Evolutionary conservation across 2,888 invertebrate species (phyloP).

Genomic region (Antheraea yamamai): DNA sequence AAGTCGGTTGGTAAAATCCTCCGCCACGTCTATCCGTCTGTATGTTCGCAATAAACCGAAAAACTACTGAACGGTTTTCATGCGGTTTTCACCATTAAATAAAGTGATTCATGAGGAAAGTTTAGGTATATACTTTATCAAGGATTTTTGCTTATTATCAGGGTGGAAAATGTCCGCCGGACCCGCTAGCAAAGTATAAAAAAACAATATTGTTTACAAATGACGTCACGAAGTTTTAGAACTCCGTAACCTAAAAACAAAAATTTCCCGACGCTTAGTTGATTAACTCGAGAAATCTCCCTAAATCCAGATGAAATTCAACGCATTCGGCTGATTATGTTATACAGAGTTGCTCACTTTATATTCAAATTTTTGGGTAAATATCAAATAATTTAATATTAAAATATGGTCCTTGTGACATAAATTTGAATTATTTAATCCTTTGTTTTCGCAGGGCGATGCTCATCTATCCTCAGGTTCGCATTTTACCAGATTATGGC

Average conservation of each 20-base stretch:
- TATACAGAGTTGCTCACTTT: slow-evolving; percentile 8
- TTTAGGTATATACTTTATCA: no score
- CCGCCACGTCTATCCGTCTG: no score
- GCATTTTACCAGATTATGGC: not conserved
- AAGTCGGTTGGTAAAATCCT: no score
- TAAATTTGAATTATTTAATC: slow-evolving; percentile 16
- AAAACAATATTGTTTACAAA: no score
- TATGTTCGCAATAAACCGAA: no score
- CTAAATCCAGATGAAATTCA: slow-evolving; percentile 11
- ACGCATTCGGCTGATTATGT: slow-evolving; percentile 11
- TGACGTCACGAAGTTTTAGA: not conserved
- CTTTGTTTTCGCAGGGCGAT: slow-evolving; percentile 3
- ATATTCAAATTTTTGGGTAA: slow-evolving; percentile 14
- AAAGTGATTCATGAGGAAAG: no score
- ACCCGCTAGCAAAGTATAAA: no score
- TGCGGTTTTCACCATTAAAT: no score
- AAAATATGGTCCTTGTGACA: slow-evolving; percentile 14
- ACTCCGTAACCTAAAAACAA: not conserved
- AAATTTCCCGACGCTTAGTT: not conserved
- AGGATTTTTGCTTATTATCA: no score
- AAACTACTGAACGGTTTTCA: no score
- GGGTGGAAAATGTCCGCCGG: no score
- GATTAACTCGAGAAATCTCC: slow-evolving; percentile 1
- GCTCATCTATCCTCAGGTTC: not conserved
- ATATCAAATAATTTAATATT: slow-evolving; percentile 16